Evolutionary conservation across 2,888 invertebrate genomes (phyloP), one percentile per base, ranked within the genome.

Genomic region (Cephus rjabovi): DNA sequence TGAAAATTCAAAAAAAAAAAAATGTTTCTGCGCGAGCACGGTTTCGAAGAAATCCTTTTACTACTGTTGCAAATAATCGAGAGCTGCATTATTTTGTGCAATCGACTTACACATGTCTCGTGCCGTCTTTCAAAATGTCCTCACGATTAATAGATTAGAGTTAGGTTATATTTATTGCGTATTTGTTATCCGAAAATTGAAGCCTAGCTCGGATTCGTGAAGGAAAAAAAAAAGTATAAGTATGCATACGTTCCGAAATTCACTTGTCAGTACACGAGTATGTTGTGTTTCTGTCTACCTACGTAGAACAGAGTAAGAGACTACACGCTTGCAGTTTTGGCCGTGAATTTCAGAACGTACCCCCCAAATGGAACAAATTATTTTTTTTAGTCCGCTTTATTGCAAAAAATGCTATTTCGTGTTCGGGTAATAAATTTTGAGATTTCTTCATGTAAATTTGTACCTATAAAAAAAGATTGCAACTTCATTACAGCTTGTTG

Each of bases 101-200:
- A 56, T 56, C 56, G 56, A 23, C 23, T 40, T 9, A 23, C 23
- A 56, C 56, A 56, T 56, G 56, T 56, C 56, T 56, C 68, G 56
- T 71, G 78, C 71, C 34, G 76, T 68, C 56, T 79, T 80, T 81
- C 68, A 37, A 71, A 76, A 78, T 80, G 79, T 78, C 73, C 75
- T 82, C 75, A 75, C 76, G 75, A 80, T 78, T 80, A 81, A 83
- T 83, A 79, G 76, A 71, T 75, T 85, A 84, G 77, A 40, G 78
- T 78, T 82, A 81, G 81, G 81, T 83, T 83, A 82, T 85, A 85
- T 84, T 85, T 84, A 86, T 83, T 85, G 80, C 78, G 82, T 84
- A 83, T 84, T 81, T 83, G 81, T 85, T 83, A 81, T 77, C 74
- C 77, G 70, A 81, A 80, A 76, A 80, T 74, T 75, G 37, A 69